phyloP scores from a whole-genome alignment of 2,888 invertebrate genomes.

The Macaria notata region DNA sequence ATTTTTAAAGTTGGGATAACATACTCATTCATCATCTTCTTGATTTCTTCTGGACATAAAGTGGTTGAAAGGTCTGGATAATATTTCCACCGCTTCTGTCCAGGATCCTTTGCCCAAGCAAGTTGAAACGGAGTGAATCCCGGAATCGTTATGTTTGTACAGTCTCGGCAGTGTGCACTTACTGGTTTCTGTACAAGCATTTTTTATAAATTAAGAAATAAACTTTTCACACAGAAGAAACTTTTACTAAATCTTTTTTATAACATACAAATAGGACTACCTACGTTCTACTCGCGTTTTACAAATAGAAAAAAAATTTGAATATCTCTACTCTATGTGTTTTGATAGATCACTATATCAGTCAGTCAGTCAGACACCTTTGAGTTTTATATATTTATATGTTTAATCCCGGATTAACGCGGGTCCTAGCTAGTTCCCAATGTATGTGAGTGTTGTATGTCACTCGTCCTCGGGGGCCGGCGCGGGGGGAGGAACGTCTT shows the following conservation, averaged over 20 bases:
- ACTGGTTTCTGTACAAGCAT: slow-evolving; percentile 41
- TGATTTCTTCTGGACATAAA: slow-evolving; percentile 50
- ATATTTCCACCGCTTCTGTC: slow-evolving; percentile 72
- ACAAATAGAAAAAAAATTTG: no score
- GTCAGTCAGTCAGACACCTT: no score
- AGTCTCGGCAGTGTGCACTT: slow-evolving; percentile 56
- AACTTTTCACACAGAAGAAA: background rate
- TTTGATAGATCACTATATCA: no score
- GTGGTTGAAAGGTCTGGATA: slow-evolving; percentile 71
- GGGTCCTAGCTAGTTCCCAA: background rate
- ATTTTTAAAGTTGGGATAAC: slow-evolving; percentile 2
- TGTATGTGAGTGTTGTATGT: background rate
- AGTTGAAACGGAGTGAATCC: slow-evolving; percentile 48
- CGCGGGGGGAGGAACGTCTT: slow-evolving; percentile 7
- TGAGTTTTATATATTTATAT: background rate
- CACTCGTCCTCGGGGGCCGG: slow-evolving; percentile 15
- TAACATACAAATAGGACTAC: no score
- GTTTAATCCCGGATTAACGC: background rate
- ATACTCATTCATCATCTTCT: slow-evolving; percentile 56
- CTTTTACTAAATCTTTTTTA: no score
- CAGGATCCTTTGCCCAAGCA: slow-evolving; percentile 48
- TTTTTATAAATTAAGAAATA: background rate
- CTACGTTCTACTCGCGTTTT: no score
- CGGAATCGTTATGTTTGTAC: slow-evolving; percentile 37
- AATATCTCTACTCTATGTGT: no score